Evolutionary conservation across 2,888 invertebrate genomes (phyloP), one percentile per base, ranked within the genome.

Genomic region (Furcula furcula): DNA sequence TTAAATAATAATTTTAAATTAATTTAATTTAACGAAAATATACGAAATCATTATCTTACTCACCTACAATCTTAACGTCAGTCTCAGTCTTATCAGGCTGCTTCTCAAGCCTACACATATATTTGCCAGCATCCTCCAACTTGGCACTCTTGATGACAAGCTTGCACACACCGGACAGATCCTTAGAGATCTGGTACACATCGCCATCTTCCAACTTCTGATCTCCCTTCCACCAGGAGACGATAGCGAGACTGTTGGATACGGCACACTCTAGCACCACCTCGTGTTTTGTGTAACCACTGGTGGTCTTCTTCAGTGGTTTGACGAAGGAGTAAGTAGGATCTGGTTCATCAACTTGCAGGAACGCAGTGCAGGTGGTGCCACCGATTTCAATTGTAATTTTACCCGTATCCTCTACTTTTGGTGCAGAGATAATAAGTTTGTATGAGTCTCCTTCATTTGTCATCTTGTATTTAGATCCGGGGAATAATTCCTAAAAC

Each of bases 341-440:
- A 83, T 98, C 98, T 39, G 99, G 96, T 83, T 98, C 98, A 69
- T 98, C 98, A 12, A 99, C 98, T 83, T 95, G 97, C 35, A 99
- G 92, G 89, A 97, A 96, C 27, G 95, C 98, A 11, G 96, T 94
- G 56, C 95, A 95, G 33, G 93, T 92, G 29, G 96, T 92, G 33
- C 98, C 97, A 62, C 96, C 95, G 59, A 98, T 97, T 89, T 99
- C 98, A 63, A 98, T 94, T 0, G 96, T 96, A 73, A 98, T 98
- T 89, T 98, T 98, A 60, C 98, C 99, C 54, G 95, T 95, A 77
- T 99, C 99, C 61, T 99, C 99, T 20, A 96, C 96, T 86, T 96
- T 97, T 0, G 99, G 98, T 64, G 92, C 93, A 75, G 91, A 91
- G 63, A 99, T 97, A 51, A 96, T 94, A 48, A 99, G 90, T 65